Percentiles rank a stretch among this genome's conserved stretches.
Evolutionary conservation across 2,888 invertebrate species (phyloP).

Genomic region (Polietes domitor): DNA sequence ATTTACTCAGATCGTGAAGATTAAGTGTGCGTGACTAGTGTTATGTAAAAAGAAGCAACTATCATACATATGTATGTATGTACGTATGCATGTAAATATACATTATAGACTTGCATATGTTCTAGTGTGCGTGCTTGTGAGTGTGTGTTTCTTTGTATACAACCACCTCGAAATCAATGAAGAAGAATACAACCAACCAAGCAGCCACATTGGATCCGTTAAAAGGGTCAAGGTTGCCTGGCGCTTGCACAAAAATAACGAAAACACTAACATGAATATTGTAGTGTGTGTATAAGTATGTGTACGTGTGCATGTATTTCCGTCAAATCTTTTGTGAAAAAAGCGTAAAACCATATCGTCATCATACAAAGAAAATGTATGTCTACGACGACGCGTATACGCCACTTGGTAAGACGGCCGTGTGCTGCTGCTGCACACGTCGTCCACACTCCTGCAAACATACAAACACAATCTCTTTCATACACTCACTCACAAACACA

Average conservation of each 20-base stretch:
- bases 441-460: not conserved
- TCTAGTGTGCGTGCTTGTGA: conserved; percentile 50
- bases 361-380: not conserved
- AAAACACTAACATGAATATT: conserved; percentile 16
- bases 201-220: not conserved
- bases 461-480: not conserved
- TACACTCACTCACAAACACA: not conserved
- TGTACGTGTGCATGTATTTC: conserved; percentile 16
- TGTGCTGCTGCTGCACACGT: not conserved
- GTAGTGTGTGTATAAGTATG: conserved; percentile 1
- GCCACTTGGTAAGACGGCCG: not conserved
- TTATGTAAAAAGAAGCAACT: conserved; percentile 33
- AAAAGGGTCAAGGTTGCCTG: conserved; percentile 63
- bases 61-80: conserved; percentile 30
- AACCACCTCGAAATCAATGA: conserved; percentile 31
- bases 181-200: conserved; percentile 7
- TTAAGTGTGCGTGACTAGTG: conserved; percentile 24
- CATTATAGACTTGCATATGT: conserved; percentile 12
- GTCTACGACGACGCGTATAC: conserved; percentile 20
- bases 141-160: conserved; percentile 43
- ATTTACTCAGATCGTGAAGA: not conserved
- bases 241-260: conserved; percentile 35
- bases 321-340: conserved; percentile 2
- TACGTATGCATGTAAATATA: conserved; percentile 28
- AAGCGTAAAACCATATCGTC: not conserved